Evolutionary conservation across 1,140 invertebrate species (phyloP).

Genomic region (Melanaphis sacchari): DNA sequence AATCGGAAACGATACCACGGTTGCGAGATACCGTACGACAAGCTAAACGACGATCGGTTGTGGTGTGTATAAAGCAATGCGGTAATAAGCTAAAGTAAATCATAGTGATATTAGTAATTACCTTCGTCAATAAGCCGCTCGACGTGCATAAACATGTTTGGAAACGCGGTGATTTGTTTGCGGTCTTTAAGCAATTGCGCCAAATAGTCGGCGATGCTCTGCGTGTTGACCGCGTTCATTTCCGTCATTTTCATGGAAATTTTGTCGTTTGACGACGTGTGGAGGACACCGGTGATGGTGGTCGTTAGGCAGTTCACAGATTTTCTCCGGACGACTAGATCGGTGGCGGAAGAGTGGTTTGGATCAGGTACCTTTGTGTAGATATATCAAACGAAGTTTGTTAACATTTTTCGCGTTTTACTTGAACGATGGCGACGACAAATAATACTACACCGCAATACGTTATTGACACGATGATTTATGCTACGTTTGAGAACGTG

Average conservation of each 20-base stretch:
- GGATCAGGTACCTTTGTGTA: not conserved
- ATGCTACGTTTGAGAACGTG: not conserved
- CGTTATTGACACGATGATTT: slow-evolving; percentile 26
- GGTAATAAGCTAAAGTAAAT: not conserved
- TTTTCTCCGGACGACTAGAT: slow-evolving; percentile 21
- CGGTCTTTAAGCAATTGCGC: slow-evolving; percentile 99
- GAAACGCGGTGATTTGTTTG: slow-evolving; percentile 98
- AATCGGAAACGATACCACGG: not conserved
- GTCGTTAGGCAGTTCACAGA: not conserved
- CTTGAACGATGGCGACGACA: not conserved
- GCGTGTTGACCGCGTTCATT: slow-evolving; percentile 62
- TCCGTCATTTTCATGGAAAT: slow-evolving; percentile 58
- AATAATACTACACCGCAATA: not conserved
- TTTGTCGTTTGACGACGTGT: slow-evolving; percentile 9
- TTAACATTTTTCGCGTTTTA: slow-evolving; percentile 27
- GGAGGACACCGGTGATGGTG: not conserved
- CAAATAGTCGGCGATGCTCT: slow-evolving; percentile 98
- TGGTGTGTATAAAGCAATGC: not conserved
- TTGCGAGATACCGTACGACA: not conserved
- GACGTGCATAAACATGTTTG: slow-evolving; percentile 99
- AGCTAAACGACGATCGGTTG: not conserved
- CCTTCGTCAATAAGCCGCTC: slow-evolving; percentile 99
- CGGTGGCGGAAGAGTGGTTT: not conserved
- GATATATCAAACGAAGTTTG: not conserved
- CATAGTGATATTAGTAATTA: slow-evolving; percentile 65